These are phyloP conservation scores for Amblyteles armatorius DNA, from an alignment of 2,888 invertebrate genomes.

Conservation along the genomic window DNA sequence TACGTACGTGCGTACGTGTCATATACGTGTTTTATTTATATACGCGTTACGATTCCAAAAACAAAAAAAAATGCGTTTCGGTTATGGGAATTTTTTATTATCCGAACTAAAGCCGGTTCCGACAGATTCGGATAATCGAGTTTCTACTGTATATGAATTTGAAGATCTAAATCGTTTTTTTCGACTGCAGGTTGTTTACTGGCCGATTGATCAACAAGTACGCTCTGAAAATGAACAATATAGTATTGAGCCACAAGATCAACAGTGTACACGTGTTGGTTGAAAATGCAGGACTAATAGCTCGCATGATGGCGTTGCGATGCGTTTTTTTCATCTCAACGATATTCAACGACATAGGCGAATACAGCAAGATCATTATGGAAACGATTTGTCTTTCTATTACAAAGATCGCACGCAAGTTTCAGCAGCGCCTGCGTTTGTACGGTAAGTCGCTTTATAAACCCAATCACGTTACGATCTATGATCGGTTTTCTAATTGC, in stretches of 20 bases:
- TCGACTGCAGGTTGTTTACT: constrained; percentile 22
- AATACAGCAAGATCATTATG: constrained; percentile 3
- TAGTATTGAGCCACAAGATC: constrained; percentile 34
- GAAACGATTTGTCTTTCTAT: constrained; percentile 5
- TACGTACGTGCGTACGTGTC: too few relatives aligned
- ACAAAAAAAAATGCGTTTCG: too few relatives aligned
- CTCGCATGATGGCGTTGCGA: constrained; percentile 33
- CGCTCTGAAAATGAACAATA: constrained; percentile 25
- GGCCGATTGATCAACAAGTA: not conserved
- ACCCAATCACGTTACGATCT: not conserved
- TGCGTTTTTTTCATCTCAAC: constrained; percentile 37
- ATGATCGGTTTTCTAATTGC: not conserved
- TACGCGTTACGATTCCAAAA: too few relatives aligned
- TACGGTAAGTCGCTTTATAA: constrained; percentile 19
- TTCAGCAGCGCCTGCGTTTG: not conserved
- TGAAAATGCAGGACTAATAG: constrained; percentile 6
- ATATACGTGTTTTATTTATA: too few relatives aligned
- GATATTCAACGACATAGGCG: constrained; percentile 2
- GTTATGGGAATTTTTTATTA: too few relatives aligned
- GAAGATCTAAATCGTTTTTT: not conserved
- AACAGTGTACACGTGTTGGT: constrained; percentile 16
- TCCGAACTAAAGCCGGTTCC: too few relatives aligned
- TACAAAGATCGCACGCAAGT: not conserved
- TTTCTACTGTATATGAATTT: not conserved
- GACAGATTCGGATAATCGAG: too few relatives aligned